phyloP scores from a whole-genome alignment of 2,113 vertebrate species.

The Aegithalos caudatus region DNA sequence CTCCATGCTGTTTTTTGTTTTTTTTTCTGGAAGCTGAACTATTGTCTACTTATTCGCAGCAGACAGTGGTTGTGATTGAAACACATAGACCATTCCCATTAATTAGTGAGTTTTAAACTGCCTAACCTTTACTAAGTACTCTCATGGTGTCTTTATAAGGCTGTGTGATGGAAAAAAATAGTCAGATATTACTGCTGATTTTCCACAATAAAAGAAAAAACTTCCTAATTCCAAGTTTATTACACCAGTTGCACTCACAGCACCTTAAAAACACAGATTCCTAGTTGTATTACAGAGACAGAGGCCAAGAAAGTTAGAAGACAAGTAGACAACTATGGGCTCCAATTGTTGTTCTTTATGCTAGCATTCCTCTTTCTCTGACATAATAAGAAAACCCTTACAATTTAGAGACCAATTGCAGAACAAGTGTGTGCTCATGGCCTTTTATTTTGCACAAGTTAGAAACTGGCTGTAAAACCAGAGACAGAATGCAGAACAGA shows the following conservation, averaged over 20 bases:
- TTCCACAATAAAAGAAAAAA: background rate
- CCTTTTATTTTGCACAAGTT: background rate
- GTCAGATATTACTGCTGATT: background rate
- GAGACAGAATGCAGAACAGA: background rate
- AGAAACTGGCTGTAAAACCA: background rate
- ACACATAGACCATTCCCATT: background rate
- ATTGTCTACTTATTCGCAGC: background rate
- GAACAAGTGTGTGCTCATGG: rapidly evolving
- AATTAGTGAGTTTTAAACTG: background rate
- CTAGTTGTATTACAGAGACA: background rate
- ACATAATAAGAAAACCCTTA: background rate
- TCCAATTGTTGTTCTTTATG: background rate
- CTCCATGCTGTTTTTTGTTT: background rate
- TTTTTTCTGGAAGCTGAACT: background rate
- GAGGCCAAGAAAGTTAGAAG: background rate
- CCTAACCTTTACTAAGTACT: background rate
- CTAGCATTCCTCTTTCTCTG: background rate
- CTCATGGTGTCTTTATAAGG: background rate
- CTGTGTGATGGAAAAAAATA: background rate
- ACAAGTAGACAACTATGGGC: background rate
- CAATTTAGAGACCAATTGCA: background rate
- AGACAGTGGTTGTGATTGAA: background rate
- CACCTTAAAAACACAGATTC: background rate
- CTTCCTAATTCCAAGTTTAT: background rate
- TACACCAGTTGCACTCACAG: background rate